These are phyloP conservation scores for Apis florea DNA, from an alignment of 1,140 invertebrate genomes.

Conservation along the genomic window DNA sequence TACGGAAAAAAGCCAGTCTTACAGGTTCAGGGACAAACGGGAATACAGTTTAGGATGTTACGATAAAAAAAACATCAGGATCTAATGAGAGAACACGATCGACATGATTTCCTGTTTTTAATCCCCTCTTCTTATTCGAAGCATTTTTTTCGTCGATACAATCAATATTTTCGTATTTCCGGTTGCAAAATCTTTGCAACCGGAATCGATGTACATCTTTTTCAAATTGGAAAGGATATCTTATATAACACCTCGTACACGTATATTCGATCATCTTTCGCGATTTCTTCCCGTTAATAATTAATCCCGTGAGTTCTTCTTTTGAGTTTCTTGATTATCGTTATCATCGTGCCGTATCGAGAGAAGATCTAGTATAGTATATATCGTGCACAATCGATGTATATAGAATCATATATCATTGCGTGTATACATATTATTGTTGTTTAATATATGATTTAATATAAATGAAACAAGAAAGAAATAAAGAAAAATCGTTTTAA, in stretches of 20 bases:
- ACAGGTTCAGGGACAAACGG: conserved; percentile 71
- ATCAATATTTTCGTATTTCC: not conserved
- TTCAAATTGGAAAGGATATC: not conserved
- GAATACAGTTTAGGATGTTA: conserved; percentile 60
- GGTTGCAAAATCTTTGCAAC: not conserved
- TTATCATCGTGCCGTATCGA: not conserved
- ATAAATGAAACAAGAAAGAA: not conserved
- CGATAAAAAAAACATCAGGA: conserved; percentile 25
- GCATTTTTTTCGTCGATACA: not conserved
- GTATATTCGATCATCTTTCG: conserved; percentile 2
- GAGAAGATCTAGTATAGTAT: conserved; percentile 22
- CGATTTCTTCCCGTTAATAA: not conserved
- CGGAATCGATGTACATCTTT: conserved; percentile 4
- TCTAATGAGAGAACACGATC: not conserved
- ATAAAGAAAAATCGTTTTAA: not conserved
- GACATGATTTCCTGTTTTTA: not conserved
- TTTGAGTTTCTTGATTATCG: not conserved
- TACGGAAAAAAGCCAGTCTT: conserved; percentile 72
- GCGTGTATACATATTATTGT: too few species aligned
- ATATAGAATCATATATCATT: too few species aligned
- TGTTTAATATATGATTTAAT: too few species aligned
- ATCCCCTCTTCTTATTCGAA: not conserved
- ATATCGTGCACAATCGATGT: too few species aligned
- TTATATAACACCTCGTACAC: conserved; percentile 20
- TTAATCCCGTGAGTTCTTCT: conserved; percentile 3